These are phyloP conservation scores for Falco biarmicus DNA, from an alignment of 2,797 vertebrate genomes.

Conservation along the genomic window DNA sequence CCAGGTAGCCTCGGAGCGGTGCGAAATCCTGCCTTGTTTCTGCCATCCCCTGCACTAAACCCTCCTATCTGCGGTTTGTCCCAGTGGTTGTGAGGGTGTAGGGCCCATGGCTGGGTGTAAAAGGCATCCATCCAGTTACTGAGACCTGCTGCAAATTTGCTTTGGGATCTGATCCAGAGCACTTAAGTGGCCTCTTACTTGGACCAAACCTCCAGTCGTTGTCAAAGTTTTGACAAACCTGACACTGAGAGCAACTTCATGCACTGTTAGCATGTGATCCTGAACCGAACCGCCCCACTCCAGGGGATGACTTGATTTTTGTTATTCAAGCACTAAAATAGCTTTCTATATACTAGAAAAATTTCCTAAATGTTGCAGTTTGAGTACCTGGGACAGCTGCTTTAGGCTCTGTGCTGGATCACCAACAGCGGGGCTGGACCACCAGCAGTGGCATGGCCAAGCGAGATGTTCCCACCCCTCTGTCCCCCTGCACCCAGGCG, in stretches of 20 bases:
- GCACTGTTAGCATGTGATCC: fast-evolving
- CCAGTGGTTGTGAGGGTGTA: not conserved
- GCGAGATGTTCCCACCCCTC: not conserved
- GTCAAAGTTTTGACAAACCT: not conserved
- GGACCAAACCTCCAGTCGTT: not conserved
- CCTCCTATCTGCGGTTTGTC: not conserved
- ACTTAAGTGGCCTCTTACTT: not conserved
- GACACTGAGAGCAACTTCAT: fast-evolving
- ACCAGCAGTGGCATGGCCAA: fast-evolving
- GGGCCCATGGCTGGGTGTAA: not conserved
- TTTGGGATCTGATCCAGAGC: not conserved
- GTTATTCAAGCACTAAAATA: not conserved
- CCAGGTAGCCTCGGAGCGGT: not conserved
- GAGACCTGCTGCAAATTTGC: not conserved
- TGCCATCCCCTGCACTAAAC: not conserved
- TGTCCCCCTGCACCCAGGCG: not conserved
- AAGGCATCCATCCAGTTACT: not conserved
- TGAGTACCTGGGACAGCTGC: not conserved
- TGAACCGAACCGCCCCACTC: fast-evolving
- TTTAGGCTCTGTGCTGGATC: not conserved
- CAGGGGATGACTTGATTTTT: not conserved
- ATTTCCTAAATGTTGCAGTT: fast-evolving
- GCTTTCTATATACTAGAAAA: fast-evolving
- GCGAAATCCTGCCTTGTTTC: not conserved
- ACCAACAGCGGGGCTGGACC: not conserved